Evolutionary conservation across 1,140 invertebrate genomes (phyloP).

Genomic region (Dendroctonus ponderosae): DNA sequence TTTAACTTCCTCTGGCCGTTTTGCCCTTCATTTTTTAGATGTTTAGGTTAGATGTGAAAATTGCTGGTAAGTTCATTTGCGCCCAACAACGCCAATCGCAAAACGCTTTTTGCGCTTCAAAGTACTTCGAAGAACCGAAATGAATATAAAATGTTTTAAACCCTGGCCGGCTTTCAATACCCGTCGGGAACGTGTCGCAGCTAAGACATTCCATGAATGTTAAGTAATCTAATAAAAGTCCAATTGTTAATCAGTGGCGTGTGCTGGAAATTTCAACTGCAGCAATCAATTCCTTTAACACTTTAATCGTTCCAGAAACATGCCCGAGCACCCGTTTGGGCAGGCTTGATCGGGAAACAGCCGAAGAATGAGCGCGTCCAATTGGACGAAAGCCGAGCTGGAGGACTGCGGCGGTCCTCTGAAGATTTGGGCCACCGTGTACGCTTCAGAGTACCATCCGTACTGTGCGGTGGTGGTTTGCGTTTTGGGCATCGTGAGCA

Average conservation of each 20-base stretch:
- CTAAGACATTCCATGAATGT: neutral
- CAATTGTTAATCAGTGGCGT: constrained; percentile 1
- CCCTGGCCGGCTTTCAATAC: neutral
- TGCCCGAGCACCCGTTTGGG: too few species aligned
- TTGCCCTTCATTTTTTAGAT: too few species aligned
- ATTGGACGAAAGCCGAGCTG: neutral
- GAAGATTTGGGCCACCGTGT: constrained; percentile 20
- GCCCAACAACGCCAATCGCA: too few species aligned
- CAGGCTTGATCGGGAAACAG: too few species aligned
- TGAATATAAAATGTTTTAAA: too few species aligned
- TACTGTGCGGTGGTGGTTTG: constrained; percentile 74
- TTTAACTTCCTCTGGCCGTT: too few species aligned
- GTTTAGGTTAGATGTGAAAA: too few species aligned
- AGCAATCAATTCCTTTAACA: too few species aligned
- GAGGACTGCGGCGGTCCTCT: constrained; percentile 23
- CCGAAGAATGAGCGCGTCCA: neutral
- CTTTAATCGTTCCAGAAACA: too few species aligned
- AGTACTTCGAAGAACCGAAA: too few species aligned
- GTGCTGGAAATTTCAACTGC: neutral
- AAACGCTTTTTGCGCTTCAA: too few species aligned
- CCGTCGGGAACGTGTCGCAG: neutral
- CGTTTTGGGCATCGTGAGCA: constrained; percentile 84
- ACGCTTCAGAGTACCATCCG: constrained; percentile 54
- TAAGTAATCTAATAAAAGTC: constrained; percentile 1
- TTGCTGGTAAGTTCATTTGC: too few species aligned